Evolutionary conservation across 2,113 vertebrate genomes (phyloP), one percentile per base, ranked within the genome.

Genomic region (Nannobrachium achirus): DNA sequence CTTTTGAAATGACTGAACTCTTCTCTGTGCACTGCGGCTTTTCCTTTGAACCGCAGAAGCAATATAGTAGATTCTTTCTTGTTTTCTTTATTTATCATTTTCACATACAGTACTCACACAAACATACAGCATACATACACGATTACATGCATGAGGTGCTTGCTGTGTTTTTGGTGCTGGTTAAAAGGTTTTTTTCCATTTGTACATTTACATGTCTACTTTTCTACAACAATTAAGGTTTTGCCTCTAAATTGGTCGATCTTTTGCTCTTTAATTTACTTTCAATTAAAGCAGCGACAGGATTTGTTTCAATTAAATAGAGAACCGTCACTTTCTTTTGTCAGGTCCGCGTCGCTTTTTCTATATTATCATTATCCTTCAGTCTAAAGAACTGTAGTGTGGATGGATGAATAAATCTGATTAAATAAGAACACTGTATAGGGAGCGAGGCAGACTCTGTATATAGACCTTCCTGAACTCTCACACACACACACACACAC

Each of bases 1-100:
- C 25, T 67, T 63, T 8, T n/a, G n/a, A 41, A 48, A 58, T 63
- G 18, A 46, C 51, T n/a, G 49, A 53, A 53, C 8, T 19, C 33
- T 25, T 40, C 19, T 65, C 25, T 76, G 50, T 71, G n/a, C 63
- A 56, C 50, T 65, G 60, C 39, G 3, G 44, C 4, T 39, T 58
- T 73, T 56, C 39, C 39, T 33, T 14, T 49, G 58, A 52, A 63
- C 16, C 50, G 16, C 7, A 8, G 19, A 53, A 20, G 19, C 20
- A 53, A 11, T 9, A 20, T 16, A 20, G 19, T 20, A 3, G 9
- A 53, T 19, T 53, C 16, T 18, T 16, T 4, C 11, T 11, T 48
- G 10, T 6, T 48, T 15, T 48, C 45, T n/a, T 10, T n/a, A 13
- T n/a, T n/a, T n/a, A 6, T 6, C 10, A 13, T n/a, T 14, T n/a